phyloP scores from a whole-genome alignment of 2,888 invertebrate genomes.

The Chloromyia formosa region DNA sequence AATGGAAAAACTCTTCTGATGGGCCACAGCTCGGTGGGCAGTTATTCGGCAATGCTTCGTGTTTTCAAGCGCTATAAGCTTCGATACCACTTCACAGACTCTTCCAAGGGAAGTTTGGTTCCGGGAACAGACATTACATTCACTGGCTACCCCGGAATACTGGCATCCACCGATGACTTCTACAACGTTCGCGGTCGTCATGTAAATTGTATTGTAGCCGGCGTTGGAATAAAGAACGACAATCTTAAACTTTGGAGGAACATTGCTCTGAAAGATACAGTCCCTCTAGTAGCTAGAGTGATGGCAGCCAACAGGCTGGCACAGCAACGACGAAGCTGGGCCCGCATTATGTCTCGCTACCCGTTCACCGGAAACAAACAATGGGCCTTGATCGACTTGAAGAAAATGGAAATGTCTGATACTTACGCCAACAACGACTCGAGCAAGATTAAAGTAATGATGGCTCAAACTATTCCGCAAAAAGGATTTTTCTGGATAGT shows the following conservation, averaged over 20 bases:
- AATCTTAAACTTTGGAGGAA: slow-evolving; percentile 76
- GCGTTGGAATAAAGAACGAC: slow-evolving; percentile 80
- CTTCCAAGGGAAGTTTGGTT: slow-evolving; percentile 65
- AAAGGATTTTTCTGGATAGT: slow-evolving; percentile 72
- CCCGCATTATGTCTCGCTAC: slow-evolving; percentile 72
- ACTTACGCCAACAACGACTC: slow-evolving; percentile 54
- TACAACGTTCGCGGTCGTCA: slow-evolving; percentile 73
- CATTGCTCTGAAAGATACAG: slow-evolving; percentile 67
- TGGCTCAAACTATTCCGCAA: slow-evolving; percentile 38
- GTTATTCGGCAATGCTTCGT: slow-evolving; percentile 83
- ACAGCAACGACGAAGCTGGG: slow-evolving; percentile 77
- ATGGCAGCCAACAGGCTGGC: slow-evolving; percentile 87
- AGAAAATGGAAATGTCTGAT: slow-evolving; percentile 61
- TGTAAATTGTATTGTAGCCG: slow-evolving; percentile 72
- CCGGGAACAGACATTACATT: slow-evolving; percentile 77
- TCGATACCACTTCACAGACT: slow-evolving; percentile 72
- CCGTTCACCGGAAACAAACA: slow-evolving; percentile 87
- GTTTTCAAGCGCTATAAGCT: slow-evolving; percentile 87
- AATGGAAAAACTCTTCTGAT: slow-evolving; percentile 69
- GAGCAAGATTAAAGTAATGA: slow-evolving; percentile 49
- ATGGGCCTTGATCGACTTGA: slow-evolving; percentile 84
- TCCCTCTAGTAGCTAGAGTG: slow-evolving; percentile 77
- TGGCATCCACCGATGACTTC: slow-evolving; percentile 85
- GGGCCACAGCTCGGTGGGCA: slow-evolving; percentile 84
- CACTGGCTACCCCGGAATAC: slow-evolving; percentile 84